These are phyloP conservation scores for Drosophila macrospina DNA, from an alignment of 2,888 invertebrate species.

Conservation along the genomic window DNA sequence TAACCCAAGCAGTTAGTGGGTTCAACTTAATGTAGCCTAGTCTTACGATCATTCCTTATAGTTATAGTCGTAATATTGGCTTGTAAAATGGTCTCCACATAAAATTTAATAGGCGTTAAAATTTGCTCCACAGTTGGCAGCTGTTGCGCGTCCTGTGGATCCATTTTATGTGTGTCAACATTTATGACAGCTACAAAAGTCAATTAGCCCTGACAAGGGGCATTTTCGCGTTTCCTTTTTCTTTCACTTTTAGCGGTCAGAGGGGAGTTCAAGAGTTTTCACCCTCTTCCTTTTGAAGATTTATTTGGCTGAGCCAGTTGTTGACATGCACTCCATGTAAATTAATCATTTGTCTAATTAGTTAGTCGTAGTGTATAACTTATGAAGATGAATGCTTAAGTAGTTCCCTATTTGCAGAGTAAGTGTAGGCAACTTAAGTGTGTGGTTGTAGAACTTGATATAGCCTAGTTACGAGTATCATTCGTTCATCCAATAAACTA, in stretches of 20 bases:
- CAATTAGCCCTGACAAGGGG: slow-evolving; percentile 58
- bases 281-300: not conserved
- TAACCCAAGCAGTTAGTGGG: slow-evolving; percentile 11
- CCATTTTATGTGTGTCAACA: slow-evolving; percentile 60
- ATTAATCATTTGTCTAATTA: slow-evolving; percentile 53
- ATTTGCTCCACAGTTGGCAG: slow-evolving; percentile 38
- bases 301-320: not conserved
- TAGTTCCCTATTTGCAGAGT: not conserved
- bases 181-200: slow-evolving; percentile 68
- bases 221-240: slow-evolving; percentile 10
- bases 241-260: slow-evolving; percentile 9
- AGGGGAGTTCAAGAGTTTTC: not conserved
- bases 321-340: slow-evolving; percentile 26
- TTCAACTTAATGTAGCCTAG: slow-evolving; percentile 2
- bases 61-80: slow-evolving; percentile 33
- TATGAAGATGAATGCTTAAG: slow-evolving; percentile 50
- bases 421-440: not conserved
- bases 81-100: slow-evolving; percentile 48
- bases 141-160: slow-evolving; percentile 45
- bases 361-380: slow-evolving; percentile 52
- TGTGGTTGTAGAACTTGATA: not conserved
- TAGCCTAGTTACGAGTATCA: too few species aligned
- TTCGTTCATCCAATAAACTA: too few species aligned
- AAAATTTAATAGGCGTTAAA: slow-evolving; percentile 58
- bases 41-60: slow-evolving; percentile 36